phyloP scores from a whole-genome alignment of 2,888 invertebrate species.

The Eupithecia insigniata region DNA sequence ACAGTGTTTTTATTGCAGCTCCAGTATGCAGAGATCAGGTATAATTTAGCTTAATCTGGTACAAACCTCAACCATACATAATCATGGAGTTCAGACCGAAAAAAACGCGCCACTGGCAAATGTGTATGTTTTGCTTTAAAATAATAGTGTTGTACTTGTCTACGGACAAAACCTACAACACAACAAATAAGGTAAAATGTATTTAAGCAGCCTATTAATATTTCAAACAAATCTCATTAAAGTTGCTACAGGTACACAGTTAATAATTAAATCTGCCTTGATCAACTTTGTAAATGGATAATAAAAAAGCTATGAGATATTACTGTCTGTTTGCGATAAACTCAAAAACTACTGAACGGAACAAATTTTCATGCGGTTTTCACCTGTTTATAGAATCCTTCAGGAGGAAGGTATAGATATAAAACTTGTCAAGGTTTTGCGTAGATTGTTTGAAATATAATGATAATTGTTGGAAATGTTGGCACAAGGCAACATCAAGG shows the following conservation, averaged over 20 bases:
- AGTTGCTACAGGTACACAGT: too few species aligned
- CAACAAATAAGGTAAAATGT: not conserved
- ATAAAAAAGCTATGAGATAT: too few species aligned
- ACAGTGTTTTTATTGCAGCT: constrained; percentile 53
- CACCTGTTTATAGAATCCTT: too few species aligned
- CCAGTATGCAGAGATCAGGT: constrained; percentile 52
- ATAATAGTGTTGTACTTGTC: constrained; percentile 27
- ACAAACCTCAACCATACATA: not conserved
- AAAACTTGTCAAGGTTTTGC: too few species aligned
- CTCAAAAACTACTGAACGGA: too few species aligned
- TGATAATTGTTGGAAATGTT: too few species aligned
- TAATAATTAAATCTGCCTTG: not conserved
- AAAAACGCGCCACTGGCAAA: constrained; percentile 37
- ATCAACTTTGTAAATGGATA: not conserved
- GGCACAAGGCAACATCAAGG: too few species aligned
- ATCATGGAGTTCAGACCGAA: not conserved
- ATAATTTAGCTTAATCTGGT: constrained; percentile 8
- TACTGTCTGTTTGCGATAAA: too few species aligned
- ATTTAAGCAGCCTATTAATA: not conserved
- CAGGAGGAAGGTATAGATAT: too few species aligned
- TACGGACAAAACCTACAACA: not conserved
- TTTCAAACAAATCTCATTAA: not conserved
- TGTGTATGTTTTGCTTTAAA: constrained; percentile 21
- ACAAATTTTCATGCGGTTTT: too few species aligned
- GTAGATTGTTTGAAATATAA: too few species aligned